Conservation (phyloP, 2,113 vertebrate genomes). For the Cottus gobio region DNA sequence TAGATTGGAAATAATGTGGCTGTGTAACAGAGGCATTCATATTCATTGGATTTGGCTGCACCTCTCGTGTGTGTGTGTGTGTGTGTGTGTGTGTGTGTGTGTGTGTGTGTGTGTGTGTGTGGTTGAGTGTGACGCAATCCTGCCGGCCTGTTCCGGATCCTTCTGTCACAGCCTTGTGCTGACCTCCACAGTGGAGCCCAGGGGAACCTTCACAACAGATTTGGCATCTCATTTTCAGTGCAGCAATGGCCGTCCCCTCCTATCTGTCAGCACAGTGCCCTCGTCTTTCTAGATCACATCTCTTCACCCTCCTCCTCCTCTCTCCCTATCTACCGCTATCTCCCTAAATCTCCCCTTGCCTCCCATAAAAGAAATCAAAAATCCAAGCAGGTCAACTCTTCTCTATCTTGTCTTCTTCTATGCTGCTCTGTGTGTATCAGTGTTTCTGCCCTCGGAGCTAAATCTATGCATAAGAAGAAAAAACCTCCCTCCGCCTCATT, state of each 20-base stretch:
- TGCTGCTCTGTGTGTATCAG: conserved; percentile 24
- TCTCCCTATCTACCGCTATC: conserved; percentile 41
- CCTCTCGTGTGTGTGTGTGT: not conserved
- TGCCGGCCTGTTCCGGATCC: conserved; percentile 59
- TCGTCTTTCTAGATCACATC: conserved; percentile 80
- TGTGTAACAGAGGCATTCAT: not conserved
- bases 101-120: conserved; percentile 45
- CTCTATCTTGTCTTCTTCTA: conserved; percentile 34
- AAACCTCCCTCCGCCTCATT: conserved; percentile 64
- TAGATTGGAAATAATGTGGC: not conserved
- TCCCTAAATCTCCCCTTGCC: conserved; percentile 47
- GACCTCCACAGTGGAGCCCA: conserved; percentile 80
- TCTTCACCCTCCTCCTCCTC: conserved; percentile 50
- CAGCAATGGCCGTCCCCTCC: conserved; percentile 80
- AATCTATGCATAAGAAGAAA: conserved; percentile 24
- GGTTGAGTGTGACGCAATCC: conserved; percentile 47
- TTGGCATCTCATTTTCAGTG: conserved; percentile 76
- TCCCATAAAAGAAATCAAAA: conserved; percentile 1
- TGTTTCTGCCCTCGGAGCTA: conserved; percentile 39
- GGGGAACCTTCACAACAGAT: conserved; percentile 85
- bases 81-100: conserved; percentile 26
- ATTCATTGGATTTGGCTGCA: conserved; percentile 30
- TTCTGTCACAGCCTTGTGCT: conserved; percentile 72
- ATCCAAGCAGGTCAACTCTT: conserved; percentile 32
- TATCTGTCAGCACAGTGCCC: conserved; percentile 77